Evolutionary conservation across 2,113 vertebrate species (phyloP).

Genomic region (Spea multiplicata): DNA sequence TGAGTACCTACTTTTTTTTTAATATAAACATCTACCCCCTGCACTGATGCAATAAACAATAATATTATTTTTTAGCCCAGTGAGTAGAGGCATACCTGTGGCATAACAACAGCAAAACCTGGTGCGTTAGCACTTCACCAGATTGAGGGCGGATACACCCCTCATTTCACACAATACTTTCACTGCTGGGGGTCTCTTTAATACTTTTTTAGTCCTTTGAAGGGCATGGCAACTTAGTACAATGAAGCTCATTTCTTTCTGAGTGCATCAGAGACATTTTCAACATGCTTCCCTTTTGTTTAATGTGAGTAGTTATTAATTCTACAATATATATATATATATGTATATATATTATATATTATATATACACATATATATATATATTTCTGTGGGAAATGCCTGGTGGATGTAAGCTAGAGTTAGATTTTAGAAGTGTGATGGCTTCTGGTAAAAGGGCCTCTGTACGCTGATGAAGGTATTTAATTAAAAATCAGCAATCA

Average conservation of each 20-base stretch:
- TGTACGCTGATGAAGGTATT: too few species aligned
- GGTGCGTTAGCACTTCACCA: not conserved
- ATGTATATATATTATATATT: too few species aligned
- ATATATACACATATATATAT: too few species aligned
- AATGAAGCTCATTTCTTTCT: not conserved
- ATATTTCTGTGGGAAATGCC: too few species aligned
- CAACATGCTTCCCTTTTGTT: too few species aligned
- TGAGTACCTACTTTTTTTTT: conserved; percentile 62
- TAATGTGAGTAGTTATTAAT: too few species aligned
- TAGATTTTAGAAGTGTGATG: too few species aligned
- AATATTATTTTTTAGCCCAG: not conserved
- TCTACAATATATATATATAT: too few species aligned
- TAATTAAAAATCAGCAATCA: too few species aligned
- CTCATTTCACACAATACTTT: not conserved
- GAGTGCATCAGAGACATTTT: not conserved
- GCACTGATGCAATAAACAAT: conserved; percentile 7
- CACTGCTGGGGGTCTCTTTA: not conserved
- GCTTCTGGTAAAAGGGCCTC: too few species aligned
- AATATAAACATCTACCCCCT: conserved; percentile 14
- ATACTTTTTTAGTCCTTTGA: not conserved
- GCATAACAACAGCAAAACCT: not conserved
- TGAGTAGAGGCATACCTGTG: not conserved
- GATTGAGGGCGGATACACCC: not conserved
- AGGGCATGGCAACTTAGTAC: not conserved
- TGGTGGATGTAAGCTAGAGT: too few species aligned